These are phyloP conservation scores for Seira musarum DNA, from an alignment of 2,888 invertebrate genomes.

Conservation along the genomic window DNA sequence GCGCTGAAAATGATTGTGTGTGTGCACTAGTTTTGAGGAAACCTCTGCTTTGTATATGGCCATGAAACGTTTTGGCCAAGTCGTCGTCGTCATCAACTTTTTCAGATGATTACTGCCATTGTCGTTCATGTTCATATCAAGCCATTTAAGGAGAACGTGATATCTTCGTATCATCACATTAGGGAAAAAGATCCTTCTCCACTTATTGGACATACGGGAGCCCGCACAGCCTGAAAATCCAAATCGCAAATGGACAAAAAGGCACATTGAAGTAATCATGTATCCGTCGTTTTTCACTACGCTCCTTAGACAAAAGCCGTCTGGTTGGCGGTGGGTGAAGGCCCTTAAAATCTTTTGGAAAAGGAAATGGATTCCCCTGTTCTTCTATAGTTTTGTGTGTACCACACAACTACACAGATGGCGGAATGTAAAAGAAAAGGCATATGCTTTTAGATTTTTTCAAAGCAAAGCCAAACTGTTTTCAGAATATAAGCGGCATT, in stretches of 20 bases:
- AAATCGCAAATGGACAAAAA: constrained; percentile 12
- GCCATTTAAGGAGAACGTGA: constrained; percentile 63
- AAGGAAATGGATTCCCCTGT: not conserved
- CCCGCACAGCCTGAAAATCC: constrained; percentile 31
- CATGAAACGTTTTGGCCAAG: constrained; percentile 36
- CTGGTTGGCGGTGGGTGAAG: not conserved
- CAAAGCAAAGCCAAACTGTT: no score
- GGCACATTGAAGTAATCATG: not conserved
- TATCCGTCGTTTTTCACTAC: constrained; percentile 18
- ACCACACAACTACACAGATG: no score
- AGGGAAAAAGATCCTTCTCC: constrained; percentile 52
- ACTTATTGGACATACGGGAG: constrained; percentile 52
- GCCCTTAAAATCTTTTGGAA: constrained; percentile 34
- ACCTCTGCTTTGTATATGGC: not conserved
- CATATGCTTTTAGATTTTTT: no score
- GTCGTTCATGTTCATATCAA: constrained; percentile 62
- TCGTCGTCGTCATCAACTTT: constrained; percentile 38
- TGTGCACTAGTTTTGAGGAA: constrained; percentile 8
- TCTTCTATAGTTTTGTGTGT: no score
- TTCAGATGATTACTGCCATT: constrained; percentile 54
- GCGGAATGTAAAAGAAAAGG: no score
- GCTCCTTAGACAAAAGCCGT: not conserved
- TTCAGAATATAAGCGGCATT: no score
- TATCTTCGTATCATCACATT: constrained; percentile 56
- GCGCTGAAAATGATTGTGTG: constrained; percentile 14